Evolutionary conservation across 53 echinoderm and acorn worm genomes (phyloP).

Genomic region (Temnopleurus reevesii): DNA sequence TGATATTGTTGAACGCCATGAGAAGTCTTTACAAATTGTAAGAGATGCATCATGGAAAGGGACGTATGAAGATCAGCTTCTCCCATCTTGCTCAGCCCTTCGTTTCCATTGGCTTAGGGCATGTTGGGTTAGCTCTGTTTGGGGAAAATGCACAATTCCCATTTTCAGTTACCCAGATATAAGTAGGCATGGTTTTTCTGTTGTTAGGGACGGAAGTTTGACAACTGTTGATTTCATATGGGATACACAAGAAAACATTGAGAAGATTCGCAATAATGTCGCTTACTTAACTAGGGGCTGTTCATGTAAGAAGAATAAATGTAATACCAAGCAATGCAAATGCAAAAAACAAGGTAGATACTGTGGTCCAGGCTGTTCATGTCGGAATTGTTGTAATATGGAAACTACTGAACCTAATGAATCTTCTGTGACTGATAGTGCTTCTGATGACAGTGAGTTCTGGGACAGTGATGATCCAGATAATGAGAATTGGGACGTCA

Average conservation of each 20-base stretch:
- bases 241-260: slow-evolving; percentile 45
- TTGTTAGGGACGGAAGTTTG: neutral
- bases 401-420: neutral
- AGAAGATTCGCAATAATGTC: slow-evolving; percentile 49
- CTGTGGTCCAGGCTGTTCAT: slow-evolving; percentile 44
- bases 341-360: slow-evolving; percentile 48
- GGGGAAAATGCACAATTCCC: slow-evolving; percentile 23
- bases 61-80: slow-evolving; percentile 49
- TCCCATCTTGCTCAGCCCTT: slow-evolving; percentile 59
- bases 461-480: neutral
- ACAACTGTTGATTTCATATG: slow-evolving; percentile 5
- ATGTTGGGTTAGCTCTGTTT: slow-evolving; percentile 71
- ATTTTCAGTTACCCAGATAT: neutral
- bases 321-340: slow-evolving; percentile 51
- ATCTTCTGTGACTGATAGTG: neutral
- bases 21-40: slow-evolving; percentile 38
- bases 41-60: slow-evolving; percentile 58
- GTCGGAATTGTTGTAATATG: slow-evolving; percentile 40
- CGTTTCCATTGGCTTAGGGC: slow-evolving; percentile 62
- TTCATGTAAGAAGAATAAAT: slow-evolving; percentile 61
- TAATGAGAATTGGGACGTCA: neutral
- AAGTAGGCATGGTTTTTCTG: neutral
- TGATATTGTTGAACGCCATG: neutral
- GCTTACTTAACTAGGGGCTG: slow-evolving; percentile 58
- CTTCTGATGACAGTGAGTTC: neutral